Conservation (phyloP, 2,888 invertebrate species). For the Heterodera filipjevi region DNA sequence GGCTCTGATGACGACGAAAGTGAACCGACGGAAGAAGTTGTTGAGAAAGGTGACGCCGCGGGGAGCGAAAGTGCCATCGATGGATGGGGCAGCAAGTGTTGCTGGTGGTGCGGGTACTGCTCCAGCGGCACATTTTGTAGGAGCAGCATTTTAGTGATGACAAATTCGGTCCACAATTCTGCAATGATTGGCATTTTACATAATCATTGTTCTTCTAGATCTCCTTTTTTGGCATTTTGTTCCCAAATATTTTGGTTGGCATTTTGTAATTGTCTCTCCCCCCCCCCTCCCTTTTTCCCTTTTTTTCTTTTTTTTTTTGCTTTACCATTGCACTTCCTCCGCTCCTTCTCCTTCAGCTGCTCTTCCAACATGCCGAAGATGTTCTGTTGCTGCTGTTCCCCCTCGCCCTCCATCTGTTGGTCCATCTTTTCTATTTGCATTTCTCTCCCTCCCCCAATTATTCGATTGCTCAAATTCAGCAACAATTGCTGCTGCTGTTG, state of each 20-base stretch:
- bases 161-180: background rate
- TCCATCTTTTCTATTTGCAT: background rate
- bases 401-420: background rate
- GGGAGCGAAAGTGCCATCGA: background rate
- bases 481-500: conserved; percentile 2
- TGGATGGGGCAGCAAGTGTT: background rate
- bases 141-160: background rate
- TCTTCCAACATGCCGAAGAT: background rate
- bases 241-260: background rate
- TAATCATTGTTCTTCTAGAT: too few relatives aligned
- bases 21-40: background rate
- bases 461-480: background rate
- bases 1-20: background rate
- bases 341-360: background rate
- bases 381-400: background rate
- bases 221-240: background rate
- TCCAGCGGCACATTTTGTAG: background rate
- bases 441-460: background rate
- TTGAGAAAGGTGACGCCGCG: background rate
- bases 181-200: conserved; percentile 3
- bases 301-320: too few relatives aligned
- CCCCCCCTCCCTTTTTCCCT: too few relatives aligned
- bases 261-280: too few relatives aligned
- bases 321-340: conserved; percentile 1
- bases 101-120: background rate